Conservation (phyloP, 2,797 vertebrate species). For the Vespertilio murinus region DNA sequence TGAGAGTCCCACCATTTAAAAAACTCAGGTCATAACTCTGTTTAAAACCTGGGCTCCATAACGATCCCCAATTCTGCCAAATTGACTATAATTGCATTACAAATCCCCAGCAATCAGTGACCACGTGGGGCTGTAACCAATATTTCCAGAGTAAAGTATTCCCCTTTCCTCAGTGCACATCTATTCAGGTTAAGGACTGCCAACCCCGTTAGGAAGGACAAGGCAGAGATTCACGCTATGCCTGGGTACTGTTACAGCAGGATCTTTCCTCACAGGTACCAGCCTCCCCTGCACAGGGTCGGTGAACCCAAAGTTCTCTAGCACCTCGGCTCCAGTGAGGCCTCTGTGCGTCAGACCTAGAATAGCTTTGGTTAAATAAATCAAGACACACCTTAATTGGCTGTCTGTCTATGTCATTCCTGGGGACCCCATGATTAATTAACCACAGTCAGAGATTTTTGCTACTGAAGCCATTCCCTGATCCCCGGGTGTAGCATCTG, state of each 20-base stretch:
- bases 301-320: conserved; percentile 56
- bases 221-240: not conserved
- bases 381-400: conserved; percentile 74
- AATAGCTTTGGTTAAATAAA: conserved; percentile 73
- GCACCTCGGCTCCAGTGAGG: conserved; percentile 19
- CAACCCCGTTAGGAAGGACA: not conserved
- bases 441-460: conserved; percentile 70
- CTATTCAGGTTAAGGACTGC: not conserved
- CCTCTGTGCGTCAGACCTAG: conserved; percentile 62
- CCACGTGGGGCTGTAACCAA: not conserved
- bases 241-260: not conserved
- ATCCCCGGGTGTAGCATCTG: conserved; percentile 70
- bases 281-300: not conserved
- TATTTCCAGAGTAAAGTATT: not conserved
- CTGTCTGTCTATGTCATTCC: conserved; percentile 72
- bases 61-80: not conserved
- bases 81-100: not conserved
- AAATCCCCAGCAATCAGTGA: not conserved
- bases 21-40: not conserved
- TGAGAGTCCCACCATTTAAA: not conserved
- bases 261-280: not conserved
- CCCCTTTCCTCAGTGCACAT: not conserved
- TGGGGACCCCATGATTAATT: conserved; percentile 75
- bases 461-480: conserved; percentile 58
- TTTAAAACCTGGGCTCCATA: not conserved